Evolutionary conservation across 1,140 invertebrate genomes (phyloP).

Genomic region (Drosophila tani): DNA sequence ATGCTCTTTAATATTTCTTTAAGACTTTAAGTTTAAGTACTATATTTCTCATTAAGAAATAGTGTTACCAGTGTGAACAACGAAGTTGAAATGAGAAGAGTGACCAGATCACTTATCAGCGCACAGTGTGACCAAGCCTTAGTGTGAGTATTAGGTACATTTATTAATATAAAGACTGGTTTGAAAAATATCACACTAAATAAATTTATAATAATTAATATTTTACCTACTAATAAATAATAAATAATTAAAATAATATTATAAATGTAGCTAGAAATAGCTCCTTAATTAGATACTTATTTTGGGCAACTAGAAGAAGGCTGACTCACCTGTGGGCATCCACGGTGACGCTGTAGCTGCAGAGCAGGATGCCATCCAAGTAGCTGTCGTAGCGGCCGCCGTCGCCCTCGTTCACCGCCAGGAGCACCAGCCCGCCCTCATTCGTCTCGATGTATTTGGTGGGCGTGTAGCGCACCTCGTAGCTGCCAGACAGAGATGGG

Average conservation of each 20-base stretch:
- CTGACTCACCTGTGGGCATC: constrained; percentile 88
- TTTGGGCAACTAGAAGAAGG: constrained; percentile 24
- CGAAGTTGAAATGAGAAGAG: no score
- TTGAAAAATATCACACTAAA: background rate
- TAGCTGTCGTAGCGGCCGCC: constrained; percentile 90
- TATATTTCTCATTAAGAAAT: no score
- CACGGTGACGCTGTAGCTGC: constrained; percentile 90
- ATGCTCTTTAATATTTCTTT: background rate
- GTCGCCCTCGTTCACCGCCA: constrained; percentile 89
- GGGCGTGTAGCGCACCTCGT: constrained; percentile 86
- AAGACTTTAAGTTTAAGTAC: constrained; percentile 24
- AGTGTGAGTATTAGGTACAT: background rate
- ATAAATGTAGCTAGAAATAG: background rate
- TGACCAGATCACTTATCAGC: background rate
- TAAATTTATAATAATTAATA: background rate
- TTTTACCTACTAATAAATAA: no score
- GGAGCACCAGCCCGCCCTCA: constrained; percentile 89
- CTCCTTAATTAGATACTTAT: background rate
- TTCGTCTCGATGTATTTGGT: constrained; percentile 90
- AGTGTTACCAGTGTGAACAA: background rate
- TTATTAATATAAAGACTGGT: background rate
- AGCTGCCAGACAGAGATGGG: constrained; percentile 59
- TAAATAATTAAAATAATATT: no score
- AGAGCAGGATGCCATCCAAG: constrained; percentile 88
- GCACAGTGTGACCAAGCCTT: background rate